Base-by-base conservation (phyloP, 2,888 invertebrate genomes). In the Meta bourneti region DNA sequence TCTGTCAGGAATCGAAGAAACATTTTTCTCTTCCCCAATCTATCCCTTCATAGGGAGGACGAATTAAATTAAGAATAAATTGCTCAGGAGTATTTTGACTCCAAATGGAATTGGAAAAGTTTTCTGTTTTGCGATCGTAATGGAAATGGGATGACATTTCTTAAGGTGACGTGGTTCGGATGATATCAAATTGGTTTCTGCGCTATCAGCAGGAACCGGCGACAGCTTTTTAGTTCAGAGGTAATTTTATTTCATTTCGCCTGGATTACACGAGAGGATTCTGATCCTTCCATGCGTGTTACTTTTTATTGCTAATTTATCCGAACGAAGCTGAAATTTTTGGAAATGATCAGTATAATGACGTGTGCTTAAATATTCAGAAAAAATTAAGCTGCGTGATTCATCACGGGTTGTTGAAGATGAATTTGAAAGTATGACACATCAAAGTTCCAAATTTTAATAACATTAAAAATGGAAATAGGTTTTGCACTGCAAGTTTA, bases 41-140 rank as follows among this genome's bases (percentile, higher is more conserved):
- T 9, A 51, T 71, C 77, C 19, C 51, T 49, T 6, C 49, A 34
- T 20, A 20, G 52, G 48, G 70, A 80, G 69, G 74, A 90, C 78
- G 87, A 91, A 91, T 91, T 86, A 82, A 87, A 91, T 91, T 91
- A 89, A 87, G 91, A 87, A 78, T 91, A 86, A 91, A 91, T 90
- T 80, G 86, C 61, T 79, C 71, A 72, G 61, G 61, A 61, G 71
- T 81, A 77, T 72, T 83, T 90, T 83, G 91, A 77, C 54, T 81
- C 20, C 54, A 77, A 61, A 81, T 83, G 87, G 87, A 91, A 86
- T 75, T 72, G 79, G 82, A 79, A 80, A 85, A 80, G 20, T 80
- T 85, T 74, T 77, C 74, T 80, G 77, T 89, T 70, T 89, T 87
- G 52, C 16, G 34, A 77, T 75, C 13, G 74, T n/a, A 49, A 82